These are phyloP conservation scores for Drosophila flavopinicola DNA, from an alignment of 2,888 invertebrate genomes.

Conservation along the genomic window DNA sequence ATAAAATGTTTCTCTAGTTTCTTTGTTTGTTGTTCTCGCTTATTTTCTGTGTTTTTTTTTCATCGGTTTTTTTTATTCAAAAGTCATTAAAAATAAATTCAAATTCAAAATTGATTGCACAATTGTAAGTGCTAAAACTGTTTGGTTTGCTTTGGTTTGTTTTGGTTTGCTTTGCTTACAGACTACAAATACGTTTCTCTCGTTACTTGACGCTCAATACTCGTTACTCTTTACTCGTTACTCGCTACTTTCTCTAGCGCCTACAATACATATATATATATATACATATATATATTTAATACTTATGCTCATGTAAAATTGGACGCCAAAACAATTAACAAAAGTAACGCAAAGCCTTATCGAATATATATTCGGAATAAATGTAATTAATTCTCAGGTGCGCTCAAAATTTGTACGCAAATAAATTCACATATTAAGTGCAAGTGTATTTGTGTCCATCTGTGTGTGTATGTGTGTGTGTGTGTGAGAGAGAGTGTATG, in stretches of 20 bases:
- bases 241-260: slow-evolving; percentile 16
- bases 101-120: slow-evolving; percentile 66
- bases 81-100: slow-evolving; percentile 72
- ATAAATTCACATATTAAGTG: slow-evolving; percentile 53
- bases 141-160: slow-evolving; percentile 40
- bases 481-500: slow-evolving; percentile 16
- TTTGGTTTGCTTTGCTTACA: slow-evolving; percentile 52
- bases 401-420: slow-evolving; percentile 58
- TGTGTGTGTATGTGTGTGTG: slow-evolving; percentile 9
- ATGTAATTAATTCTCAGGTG: slow-evolving; percentile 55
- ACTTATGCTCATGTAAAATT: slow-evolving; percentile 69
- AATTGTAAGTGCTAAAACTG: slow-evolving; percentile 44
- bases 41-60: slow-evolving; percentile 12
- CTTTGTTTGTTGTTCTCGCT: slow-evolving; percentile 2
- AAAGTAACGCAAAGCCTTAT: slow-evolving; percentile 64
- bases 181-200: slow-evolving; percentile 49
- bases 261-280: slow-evolving; percentile 14
- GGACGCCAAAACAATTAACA: slow-evolving; percentile 73
- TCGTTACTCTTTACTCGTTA: slow-evolving; percentile 13
- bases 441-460: slow-evolving; percentile 28
- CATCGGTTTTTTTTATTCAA: slow-evolving; percentile 34
- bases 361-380: slow-evolving; percentile 43
- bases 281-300: slow-evolving; percentile 26
- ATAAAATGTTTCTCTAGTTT: slow-evolving; percentile 59
- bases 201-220: slow-evolving; percentile 8